Evolutionary conservation across 2,888 invertebrate genomes (phyloP), one percentile per base, ranked within the genome.

Genomic region (Drosophila paucipuncta): DNA sequence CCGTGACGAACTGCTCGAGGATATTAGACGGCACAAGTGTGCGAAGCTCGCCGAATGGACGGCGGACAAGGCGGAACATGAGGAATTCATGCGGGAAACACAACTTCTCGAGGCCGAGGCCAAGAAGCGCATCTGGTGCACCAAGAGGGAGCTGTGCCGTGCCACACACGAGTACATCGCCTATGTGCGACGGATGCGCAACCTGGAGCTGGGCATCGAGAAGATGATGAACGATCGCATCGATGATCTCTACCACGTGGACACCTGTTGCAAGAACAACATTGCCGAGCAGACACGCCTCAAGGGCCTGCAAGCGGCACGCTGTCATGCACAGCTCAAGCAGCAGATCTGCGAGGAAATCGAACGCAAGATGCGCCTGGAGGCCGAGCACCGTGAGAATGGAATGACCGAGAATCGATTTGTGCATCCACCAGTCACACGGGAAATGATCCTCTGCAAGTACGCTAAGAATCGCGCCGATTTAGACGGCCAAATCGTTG

Each of bases 371-470:
- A 58, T 91, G 33, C 83, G 85, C 2, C 79, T 82, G 25, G 89
- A 90, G 4, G 89, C 88, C 0, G 84, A 89, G 18, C 75, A 82
- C 31, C 83, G 75, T 9, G 93, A 92, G 60, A 72, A 83, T 30
- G 92, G 90, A 67, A 90, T 92, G 31, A 52, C 80, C 0, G 91
- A 91, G 55, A 93, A 92, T 77, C 90, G 89, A 0, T 93, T 92
- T 53, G 90, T 76, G 0, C 85, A 77, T 50, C 64, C 78, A 4
- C 82, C 89, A 53, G 73, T 81, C 1, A 76, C 87, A 1, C 78
- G 69, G 0, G 59, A 72, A 4, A 77, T 89, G 68, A 80, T 83
- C 4, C 4, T 76, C 0, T 82, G 80, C 18, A 66, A 89, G 6
- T 76, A 83, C 10, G 73, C 70, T 0, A 63, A 76, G 30, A 68